Percentiles rank a stretch among this genome's conserved stretches.
These are phyloP conservation scores for Germaria angustata DNA, from an alignment of 2,888 invertebrate species.

Conservation along the genomic window DNA sequence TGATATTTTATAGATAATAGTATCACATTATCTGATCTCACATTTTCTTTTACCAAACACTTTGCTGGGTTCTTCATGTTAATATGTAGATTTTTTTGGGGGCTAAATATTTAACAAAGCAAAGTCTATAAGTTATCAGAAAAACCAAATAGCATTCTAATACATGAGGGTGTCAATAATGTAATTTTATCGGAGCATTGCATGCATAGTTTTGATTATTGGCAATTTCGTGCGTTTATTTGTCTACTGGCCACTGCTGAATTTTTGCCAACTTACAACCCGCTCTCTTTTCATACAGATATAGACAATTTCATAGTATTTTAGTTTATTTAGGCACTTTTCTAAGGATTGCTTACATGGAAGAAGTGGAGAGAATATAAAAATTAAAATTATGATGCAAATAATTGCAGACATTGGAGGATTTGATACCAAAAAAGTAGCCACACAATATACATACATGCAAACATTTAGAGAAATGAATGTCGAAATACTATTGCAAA, in stretches of 20 bases:
- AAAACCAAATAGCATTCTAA: constrained; percentile 63
- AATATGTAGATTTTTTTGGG: neutral
- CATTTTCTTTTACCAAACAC: neutral
- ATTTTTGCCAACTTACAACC: constrained; percentile 2
- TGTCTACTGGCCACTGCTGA: constrained; percentile 33
- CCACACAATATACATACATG: neutral
- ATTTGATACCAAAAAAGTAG: neutral
- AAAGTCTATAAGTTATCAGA: constrained; percentile 60
- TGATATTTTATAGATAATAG: no score
- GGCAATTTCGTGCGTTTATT: constrained; percentile 55
- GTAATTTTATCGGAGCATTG: constrained; percentile 61
- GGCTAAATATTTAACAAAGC: constrained; percentile 31
- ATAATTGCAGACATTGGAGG: constrained; percentile 55
- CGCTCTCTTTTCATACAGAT: neutral
- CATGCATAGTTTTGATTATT: constrained; percentile 65
- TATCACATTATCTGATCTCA: no score
- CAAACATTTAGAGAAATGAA: constrained; percentile 20
- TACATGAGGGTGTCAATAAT: constrained; percentile 65
- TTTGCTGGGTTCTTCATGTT: constrained; percentile 8
- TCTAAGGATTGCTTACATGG: neutral
- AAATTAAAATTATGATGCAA: constrained; percentile 57
- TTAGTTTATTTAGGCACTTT: constrained; percentile 15
- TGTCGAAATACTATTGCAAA: constrained; percentile 13
- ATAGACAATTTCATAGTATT: constrained; percentile 1
- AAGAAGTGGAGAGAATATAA: neutral